These are phyloP conservation scores for Spisula solida DNA, from an alignment of 2,888 invertebrate genomes.

Conservation along the genomic window DNA sequence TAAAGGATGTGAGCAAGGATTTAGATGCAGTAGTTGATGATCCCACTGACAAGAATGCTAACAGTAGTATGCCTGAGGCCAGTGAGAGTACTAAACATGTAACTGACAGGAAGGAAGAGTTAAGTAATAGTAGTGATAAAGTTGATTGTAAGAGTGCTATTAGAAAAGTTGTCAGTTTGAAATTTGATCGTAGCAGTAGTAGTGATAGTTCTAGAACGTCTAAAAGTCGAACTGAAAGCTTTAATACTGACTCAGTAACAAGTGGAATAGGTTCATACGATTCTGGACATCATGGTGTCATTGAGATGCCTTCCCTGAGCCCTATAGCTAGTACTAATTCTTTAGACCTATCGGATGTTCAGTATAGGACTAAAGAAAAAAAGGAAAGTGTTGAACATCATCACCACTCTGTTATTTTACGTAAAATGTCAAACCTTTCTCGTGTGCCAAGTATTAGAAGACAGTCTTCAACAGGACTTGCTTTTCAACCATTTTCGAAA, in stretches of 20 bases:
- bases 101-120: constrained; percentile 8
- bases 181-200: constrained; percentile 78
- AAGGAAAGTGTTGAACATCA: constrained; percentile 84
- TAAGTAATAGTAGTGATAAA: not conserved
- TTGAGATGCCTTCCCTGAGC: constrained; percentile 90
- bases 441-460: constrained; percentile 84
- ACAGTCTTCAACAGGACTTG: constrained; percentile 68
- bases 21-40: not conserved
- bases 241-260: constrained; percentile 91
- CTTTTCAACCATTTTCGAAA: constrained; percentile 68
- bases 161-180: constrained; percentile 62
- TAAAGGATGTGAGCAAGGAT: not conserved
- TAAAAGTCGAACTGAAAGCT: constrained; percentile 89
- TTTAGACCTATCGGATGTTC: constrained; percentile 70
- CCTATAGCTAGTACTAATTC: constrained; percentile 95
- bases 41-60: constrained; percentile 8
- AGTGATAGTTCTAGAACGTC: constrained; percentile 86
- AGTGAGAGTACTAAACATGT: not conserved
- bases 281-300: constrained; percentile 88
- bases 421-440: constrained; percentile 83
- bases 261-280: constrained; percentile 95
- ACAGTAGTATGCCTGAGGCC: not conserved
- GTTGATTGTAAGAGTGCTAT: constrained; percentile 27
- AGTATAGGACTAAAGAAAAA: constrained; percentile 59
- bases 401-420: constrained; percentile 84